Evolutionary conservation across 2,113 vertebrate genomes (phyloP).

Genomic region (Forbesichthys agassizii): DNA sequence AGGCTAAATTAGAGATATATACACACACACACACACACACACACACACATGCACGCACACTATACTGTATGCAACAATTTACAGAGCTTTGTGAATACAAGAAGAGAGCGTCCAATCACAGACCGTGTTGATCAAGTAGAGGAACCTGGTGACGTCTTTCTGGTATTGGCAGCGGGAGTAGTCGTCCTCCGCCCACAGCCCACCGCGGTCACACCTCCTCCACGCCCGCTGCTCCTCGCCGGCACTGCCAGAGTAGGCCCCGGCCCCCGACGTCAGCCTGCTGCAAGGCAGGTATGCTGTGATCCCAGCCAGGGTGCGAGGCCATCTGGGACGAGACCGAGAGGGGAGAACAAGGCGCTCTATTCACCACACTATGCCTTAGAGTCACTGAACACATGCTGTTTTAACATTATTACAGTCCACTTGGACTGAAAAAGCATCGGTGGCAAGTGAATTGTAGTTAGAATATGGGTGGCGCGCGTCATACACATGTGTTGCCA

Average conservation of each 20-base stretch:
- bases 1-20: no score
- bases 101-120: neutral
- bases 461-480: neutral
- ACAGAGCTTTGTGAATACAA: no score
- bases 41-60: no score
- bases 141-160: slow-evolving; percentile 92
- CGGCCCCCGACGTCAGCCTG: slow-evolving; percentile 81
- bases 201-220: slow-evolving; percentile 87
- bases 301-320: slow-evolving; percentile 92
- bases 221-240: slow-evolving; percentile 88
- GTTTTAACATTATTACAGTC: no score
- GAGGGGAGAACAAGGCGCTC: neutral
- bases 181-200: slow-evolving; percentile 91
- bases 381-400: neutral
- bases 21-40: no score
- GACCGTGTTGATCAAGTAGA: slow-evolving; percentile 97
- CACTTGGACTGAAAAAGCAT: no score
- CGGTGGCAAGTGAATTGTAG: no score
- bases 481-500: slow-evolving; percentile 52
- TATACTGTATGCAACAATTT: no score
- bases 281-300: slow-evolving; percentile 88
- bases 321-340: slow-evolving; percentile 81
- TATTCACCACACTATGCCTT: neutral
- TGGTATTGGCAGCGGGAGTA: slow-evolving; percentile 94
- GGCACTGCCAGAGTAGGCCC: slow-evolving; percentile 74